A percentile compares a stretch with the other conserved stretches of the same genome.
Evolutionary conservation across 2,888 invertebrate species (phyloP).

Genomic region (Eurytoma adleriae): DNA sequence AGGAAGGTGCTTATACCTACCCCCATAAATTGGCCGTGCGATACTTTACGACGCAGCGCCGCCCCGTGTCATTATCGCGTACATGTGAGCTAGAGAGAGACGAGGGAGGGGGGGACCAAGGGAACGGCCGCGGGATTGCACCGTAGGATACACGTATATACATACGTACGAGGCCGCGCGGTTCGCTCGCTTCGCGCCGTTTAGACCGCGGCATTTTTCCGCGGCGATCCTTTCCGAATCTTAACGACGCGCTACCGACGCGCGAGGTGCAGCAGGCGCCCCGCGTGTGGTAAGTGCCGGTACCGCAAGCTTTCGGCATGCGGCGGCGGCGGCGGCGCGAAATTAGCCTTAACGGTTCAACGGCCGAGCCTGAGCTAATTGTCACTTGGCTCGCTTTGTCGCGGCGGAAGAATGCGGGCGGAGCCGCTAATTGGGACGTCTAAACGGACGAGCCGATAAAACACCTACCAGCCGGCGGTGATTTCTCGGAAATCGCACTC

Average conservation of each 20-base stretch:
- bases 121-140: neutral
- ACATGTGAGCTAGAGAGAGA: constrained; percentile 37
- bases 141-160: neutral
- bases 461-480: neutral
- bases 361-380: constrained; percentile 11
- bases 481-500: constrained; percentile 32
- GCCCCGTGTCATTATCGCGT: constrained; percentile 73
- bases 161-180: no score
- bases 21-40: constrained; percentile 71
- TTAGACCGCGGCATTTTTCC: constrained; percentile 23
- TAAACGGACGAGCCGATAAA: constrained; percentile 23
- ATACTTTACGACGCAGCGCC: constrained; percentile 73
- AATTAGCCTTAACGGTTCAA: constrained; percentile 8
- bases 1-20: constrained; percentile 59
- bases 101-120: constrained; percentile 24
- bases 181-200: constrained; percentile 10
- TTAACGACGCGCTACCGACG: constrained; percentile 37
- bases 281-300: neutral
- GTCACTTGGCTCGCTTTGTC: neutral
- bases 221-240: constrained; percentile 45
- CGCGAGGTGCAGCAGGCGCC: neutral
- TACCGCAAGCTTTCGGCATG: neutral
- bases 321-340: neutral
- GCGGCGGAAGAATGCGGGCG: neutral
- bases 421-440: constrained; percentile 29